Evolutionary conservation across 2,113 vertebrate genomes (phyloP), one percentile per base, ranked within the genome.

Genomic region (Platysteira castanea): DNA sequence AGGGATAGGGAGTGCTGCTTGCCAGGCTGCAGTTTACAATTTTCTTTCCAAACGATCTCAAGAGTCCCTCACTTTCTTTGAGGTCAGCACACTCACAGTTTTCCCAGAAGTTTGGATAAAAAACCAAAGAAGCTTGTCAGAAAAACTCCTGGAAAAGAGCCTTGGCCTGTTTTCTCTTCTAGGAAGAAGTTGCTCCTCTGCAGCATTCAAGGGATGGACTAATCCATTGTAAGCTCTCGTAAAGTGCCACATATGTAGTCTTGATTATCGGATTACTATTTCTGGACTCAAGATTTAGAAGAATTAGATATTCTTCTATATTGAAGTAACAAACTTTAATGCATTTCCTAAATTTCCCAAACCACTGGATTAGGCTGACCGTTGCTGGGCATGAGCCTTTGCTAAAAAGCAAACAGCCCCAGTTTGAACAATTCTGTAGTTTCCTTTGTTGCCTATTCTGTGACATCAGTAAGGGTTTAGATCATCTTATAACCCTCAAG

Each of bases 161-260:
- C 35, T 0, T 50, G 20, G 8, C 6, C 16, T 73, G 7, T 52
- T 60, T 74, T 37, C 23, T 49, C 7, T 84, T 68, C 64, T 17
- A n/a, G 30, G 54, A 60, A 59, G 82, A 60, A 46, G 8, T 35
- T 76, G 39, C 20, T 64, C 13, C 35, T 76, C 57, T 60, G n/a
- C 3, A 8, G 12, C 19, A 15, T 44, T 90, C 50, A 44, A 78
- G 12, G 21, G 21, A 39, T 30, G 70, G 30, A 23, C 27, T 67
- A 70, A 75, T 30, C 47, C 49, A 53, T 3, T 68, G 13, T 13
- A 87, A 80, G 2, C 17, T 42, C 47, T 37, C 0, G 0, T 19
- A 13, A 65, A 79, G n/a, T 44, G 19, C 18, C 67, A 87, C 13
- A 31, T 11, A 60, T 5, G 6, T 18, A 15, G 13, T 37, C 19